Conservation (phyloP, 2,113 vertebrate species). For the Natator depressus region DNA sequence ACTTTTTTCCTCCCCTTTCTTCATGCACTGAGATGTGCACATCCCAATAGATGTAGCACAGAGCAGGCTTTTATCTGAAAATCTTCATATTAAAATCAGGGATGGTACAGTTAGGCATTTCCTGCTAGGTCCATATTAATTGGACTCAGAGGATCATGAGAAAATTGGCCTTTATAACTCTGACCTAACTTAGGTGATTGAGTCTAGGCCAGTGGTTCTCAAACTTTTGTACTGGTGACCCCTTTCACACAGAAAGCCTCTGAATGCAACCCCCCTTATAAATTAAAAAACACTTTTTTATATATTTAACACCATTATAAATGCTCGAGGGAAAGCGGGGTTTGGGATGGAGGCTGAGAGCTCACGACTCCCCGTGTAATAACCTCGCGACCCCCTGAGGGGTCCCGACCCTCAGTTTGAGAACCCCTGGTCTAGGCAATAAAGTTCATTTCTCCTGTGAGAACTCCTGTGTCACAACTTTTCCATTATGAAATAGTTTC, state of each 20-base stretch:
- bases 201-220: constrained; percentile 1
- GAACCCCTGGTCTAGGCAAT: constrained; percentile 35
- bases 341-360: no score
- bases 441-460: constrained; percentile 43
- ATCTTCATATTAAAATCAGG: not conserved
- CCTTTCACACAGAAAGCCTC: no score
- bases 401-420: no score
- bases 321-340: no score
- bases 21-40: not conserved
- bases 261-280: no score
- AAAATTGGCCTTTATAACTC: constrained; percentile 6
- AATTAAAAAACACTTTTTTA: no score
- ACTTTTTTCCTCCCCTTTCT: not conserved
- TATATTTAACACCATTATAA: no score
- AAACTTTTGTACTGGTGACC: no score
- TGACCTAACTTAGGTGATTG: constrained; percentile 39
- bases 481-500: constrained; percentile 12
- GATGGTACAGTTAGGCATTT: constrained; percentile 35
- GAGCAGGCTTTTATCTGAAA: not conserved
- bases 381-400: no score
- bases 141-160: constrained; percentile 25
- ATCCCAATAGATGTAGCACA: not conserved
- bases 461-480: constrained; percentile 18
- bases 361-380: no score
- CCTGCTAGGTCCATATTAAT: constrained; percentile 20